phyloP scores from a whole-genome alignment of 2,113 vertebrate genomes.

The rat (Rattus norvegicus) region GRCr8 NC_086031.1:93767001-93767500 shows the following conservation, averaged over 20 bases:
- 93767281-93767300: background rate
- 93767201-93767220: too few species aligned
- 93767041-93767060: background rate
- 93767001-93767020: background rate
- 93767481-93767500: background rate
- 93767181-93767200: background rate
- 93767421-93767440: too few species aligned
- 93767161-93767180: background rate
- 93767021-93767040: background rate
- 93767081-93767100: background rate
- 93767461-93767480: background rate
- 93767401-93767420: background rate
- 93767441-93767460: background rate
- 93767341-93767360: background rate
- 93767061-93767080: too few species aligned
- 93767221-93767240: background rate
- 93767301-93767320: background rate
- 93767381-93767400: too few species aligned
- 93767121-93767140: background rate
- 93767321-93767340: background rate
- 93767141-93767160: background rate
- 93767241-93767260: background rate
- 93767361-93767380: background rate
- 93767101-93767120: background rate
- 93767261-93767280: background rate